Evolutionary conservation across 2,888 invertebrate genomes (phyloP).

Genomic region (Monochamus alternatus): DNA sequence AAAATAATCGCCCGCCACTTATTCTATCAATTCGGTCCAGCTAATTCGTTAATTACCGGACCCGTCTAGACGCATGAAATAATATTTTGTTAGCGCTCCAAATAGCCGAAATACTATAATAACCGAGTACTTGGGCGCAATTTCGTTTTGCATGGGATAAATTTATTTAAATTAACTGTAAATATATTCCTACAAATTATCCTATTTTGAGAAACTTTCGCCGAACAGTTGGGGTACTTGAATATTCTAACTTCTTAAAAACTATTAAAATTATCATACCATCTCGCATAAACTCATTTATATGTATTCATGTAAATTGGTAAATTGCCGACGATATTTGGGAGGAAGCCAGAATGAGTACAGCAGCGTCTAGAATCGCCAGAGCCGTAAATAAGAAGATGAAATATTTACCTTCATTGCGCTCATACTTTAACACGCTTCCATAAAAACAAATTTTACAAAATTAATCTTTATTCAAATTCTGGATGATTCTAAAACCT

Average conservation of each 20-base stretch:
- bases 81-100: conserved; percentile 47
- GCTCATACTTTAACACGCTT: background rate
- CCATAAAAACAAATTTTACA: no score
- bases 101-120: conserved; percentile 47
- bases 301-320: conserved; percentile 49
- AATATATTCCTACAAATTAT: conserved; percentile 52
- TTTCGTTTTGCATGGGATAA: conserved; percentile 52
- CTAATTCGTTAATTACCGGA: conserved; percentile 47
- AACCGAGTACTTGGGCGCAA: conserved; percentile 48
- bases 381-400: conserved; percentile 15
- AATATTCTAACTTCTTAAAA: conserved; percentile 44
- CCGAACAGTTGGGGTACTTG: conserved; percentile 31
- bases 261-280: conserved; percentile 48
- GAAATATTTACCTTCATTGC: conserved; percentile 2
- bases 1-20: conserved; percentile 21
- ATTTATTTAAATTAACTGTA: conserved; percentile 56
- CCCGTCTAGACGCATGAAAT: conserved; percentile 49
- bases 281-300: conserved; percentile 42
- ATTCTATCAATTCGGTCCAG: conserved; percentile 29
- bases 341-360: conserved; percentile 13
- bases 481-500: no score
- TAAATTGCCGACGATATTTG: conserved; percentile 40
- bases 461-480: no score
- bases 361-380: background rate
- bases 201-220: conserved; percentile 47